A percentile compares a stretch with the other conserved stretches of the same genome.
These are phyloP conservation scores for Chroicocephalus ridibundus DNA, from an alignment of 2,113 vertebrate genomes.

Conservation along the genomic window DNA sequence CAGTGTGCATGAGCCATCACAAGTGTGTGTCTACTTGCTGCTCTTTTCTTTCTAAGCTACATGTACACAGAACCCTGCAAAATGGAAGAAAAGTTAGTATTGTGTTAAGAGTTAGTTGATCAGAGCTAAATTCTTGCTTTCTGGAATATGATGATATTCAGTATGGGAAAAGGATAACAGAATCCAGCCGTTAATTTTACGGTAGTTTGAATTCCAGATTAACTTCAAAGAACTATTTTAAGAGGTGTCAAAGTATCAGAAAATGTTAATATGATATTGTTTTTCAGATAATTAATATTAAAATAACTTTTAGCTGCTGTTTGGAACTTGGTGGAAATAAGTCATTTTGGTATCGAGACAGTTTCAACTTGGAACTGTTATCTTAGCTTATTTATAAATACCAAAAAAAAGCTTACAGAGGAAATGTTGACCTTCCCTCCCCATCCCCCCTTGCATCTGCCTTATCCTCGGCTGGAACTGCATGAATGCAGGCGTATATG, in stretches of 20 bases:
- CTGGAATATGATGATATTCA: not conserved
- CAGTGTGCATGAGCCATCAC: not conserved
- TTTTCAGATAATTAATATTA: not conserved
- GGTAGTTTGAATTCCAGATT: not conserved
- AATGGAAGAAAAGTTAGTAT: not conserved
- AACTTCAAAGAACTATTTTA: not conserved
- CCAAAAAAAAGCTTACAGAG: not conserved
- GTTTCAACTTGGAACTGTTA: not conserved
- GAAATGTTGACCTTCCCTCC: not conserved
- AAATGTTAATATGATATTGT: not conserved
- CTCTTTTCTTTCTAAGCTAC: not conserved
- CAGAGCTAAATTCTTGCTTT: not conserved
- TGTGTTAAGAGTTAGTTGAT: not conserved
- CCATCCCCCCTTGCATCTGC: not conserved
- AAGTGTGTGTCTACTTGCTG: not conserved
- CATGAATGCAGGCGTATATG: not conserved
- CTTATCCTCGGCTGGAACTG: not conserved
- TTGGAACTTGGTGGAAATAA: not conserved
- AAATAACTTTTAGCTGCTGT: not conserved
- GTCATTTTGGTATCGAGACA: not conserved
- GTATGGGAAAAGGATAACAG: not conserved
- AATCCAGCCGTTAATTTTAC: not conserved
- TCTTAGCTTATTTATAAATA: constrained; percentile 10
- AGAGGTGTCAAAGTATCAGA: not conserved
- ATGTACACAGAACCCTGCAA: not conserved